Percentiles rank a stretch among this genome's conserved stretches.
These are phyloP conservation scores for Platorchestia sp. DNA, from an alignment of 1,140 invertebrate genomes.

Conservation along the genomic window DNA sequence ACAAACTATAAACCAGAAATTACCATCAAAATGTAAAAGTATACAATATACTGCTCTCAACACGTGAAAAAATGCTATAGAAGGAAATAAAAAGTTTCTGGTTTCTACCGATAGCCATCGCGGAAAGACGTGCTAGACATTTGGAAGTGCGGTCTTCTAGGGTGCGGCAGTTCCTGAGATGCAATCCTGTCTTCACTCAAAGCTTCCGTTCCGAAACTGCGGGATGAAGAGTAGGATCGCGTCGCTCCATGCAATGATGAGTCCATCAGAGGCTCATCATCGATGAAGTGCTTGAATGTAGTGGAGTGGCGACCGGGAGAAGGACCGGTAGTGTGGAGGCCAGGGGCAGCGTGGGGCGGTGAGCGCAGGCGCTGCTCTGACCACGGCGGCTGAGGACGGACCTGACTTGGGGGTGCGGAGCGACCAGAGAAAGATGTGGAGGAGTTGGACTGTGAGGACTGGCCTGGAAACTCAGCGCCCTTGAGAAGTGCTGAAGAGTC, in stretches of 20 bases:
- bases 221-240: background rate
- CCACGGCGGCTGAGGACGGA: background rate
- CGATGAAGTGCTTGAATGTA: slow-evolving; percentile 38
- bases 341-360: background rate
- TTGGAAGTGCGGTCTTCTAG: slow-evolving; percentile 19
- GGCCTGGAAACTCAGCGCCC: background rate
- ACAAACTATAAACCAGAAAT: background rate
- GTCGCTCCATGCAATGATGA: background rate
- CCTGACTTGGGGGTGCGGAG: background rate
- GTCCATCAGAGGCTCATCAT: slow-evolving; percentile 1
- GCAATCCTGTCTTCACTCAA: background rate
- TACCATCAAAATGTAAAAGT: background rate
- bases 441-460: background rate
- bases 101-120: background rate
- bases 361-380: background rate
- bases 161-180: background rate
- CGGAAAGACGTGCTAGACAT: slow-evolving; percentile 13
- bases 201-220: background rate
- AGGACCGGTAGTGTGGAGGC: background rate
- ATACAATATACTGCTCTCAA: background rate
- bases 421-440: background rate
- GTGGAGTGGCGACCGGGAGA: too few relatives aligned
- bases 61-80: background rate
- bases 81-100: background rate
- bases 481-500: background rate